Base-by-base conservation (phyloP, 2,888 invertebrate species). In the Nebria brevicollis region DNA sequence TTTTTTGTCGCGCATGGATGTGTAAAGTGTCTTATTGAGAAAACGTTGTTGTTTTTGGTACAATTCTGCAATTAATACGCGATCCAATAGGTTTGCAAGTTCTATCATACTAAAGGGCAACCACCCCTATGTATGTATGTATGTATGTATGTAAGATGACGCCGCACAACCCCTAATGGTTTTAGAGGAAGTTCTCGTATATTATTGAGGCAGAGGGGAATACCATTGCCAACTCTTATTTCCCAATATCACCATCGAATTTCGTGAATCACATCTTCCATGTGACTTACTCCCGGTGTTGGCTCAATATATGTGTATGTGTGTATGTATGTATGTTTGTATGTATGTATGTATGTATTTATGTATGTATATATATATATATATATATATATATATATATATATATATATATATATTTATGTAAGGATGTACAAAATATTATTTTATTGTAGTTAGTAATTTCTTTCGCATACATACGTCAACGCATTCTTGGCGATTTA, bases 11-110 rank as follows among this genome's bases (percentile, higher is more conserved):
- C 34, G 34, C 5, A 34, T 34, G 34, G 2, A 34, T 34, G 34
- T 34, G 2, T 34, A 34, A 34, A 34, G 2, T 34, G 34, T 34
- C 5, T 34, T 34, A 34, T 34, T 34, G 11, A 54, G 54, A 13
- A 1, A 54, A 54, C 7, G 8, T 54, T 54, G 54, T 54, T 54
- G 54, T 7, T 54, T 13, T 54, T 54, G 54, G 11, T 54, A 54
- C 54, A 54, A 54, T 54, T 54, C 54, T 54, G 54, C 54, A 54
- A 54, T 54, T 54, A 54, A 54, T 54, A 54, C 54, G 54, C 54
- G 54, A 54, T 54, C 54, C 54, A 54, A 7, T 54, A 54, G 8
- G 54, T 54, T 8, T 11, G 54, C 7, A 13, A 54, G 8, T 5
- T 54, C 54, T 54, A 54, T 54, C 2, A 54, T 54, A 0, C 7